A percentile compares a stretch with the other conserved stretches of the same genome.
Conservation (phyloP, 1,140 invertebrate genomes). For the Agrypnia vestita region DNA sequence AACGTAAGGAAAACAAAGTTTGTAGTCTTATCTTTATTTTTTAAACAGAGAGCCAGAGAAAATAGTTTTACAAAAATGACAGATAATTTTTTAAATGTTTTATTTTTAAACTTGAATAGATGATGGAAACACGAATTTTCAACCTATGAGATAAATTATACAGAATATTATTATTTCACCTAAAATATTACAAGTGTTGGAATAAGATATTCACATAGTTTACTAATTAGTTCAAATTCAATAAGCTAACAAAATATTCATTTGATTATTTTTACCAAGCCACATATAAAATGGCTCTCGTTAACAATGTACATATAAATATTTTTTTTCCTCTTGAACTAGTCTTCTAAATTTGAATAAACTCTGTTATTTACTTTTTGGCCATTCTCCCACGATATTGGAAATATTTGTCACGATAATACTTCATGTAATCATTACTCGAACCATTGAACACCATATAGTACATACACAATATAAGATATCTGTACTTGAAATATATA, state of each 20-base stretch:
- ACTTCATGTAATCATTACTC: constrained; percentile 19
- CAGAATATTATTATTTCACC: neutral
- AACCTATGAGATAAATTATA: neutral
- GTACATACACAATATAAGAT: neutral
- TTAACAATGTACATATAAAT: constrained; percentile 36
- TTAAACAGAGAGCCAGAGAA: constrained; percentile 42
- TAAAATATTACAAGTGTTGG: constrained; percentile 1
- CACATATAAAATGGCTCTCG: constrained; percentile 4
- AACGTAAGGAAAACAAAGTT: constrained; percentile 1
- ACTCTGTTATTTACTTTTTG: constrained; percentile 37
- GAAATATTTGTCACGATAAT: constrained; percentile 46
- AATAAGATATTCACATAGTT: neutral
- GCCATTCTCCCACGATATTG: constrained; percentile 27
- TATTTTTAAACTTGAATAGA: neutral
- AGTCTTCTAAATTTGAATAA: constrained; percentile 39
- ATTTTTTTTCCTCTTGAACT: constrained; percentile 43
- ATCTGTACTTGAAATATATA: constrained; percentile 26
- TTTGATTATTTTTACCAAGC: constrained; percentile 10
- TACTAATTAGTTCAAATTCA: constrained; percentile 4
- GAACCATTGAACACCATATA: neutral
- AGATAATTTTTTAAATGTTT: neutral
- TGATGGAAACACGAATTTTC: neutral
- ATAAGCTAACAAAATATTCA: constrained; percentile 20
- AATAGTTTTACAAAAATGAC: constrained; percentile 9
- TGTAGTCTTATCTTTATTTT: constrained; percentile 41